Evolutionary conservation across 1,140 invertebrate species (phyloP), one percentile per base, ranked within the genome.

Genomic region (Mamestra configurata): DNA sequence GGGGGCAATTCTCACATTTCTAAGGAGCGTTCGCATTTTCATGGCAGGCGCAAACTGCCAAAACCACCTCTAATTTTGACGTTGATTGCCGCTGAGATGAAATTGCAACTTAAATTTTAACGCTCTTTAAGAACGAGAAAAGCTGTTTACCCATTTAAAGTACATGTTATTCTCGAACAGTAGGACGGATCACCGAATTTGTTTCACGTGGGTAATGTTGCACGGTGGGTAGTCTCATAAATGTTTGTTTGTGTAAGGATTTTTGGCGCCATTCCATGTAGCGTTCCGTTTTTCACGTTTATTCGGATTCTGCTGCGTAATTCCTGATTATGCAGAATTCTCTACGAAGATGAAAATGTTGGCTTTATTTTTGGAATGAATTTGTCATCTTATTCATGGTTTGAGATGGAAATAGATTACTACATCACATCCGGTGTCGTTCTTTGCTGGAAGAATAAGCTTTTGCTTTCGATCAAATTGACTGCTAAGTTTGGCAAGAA

Each of bases 211-310:
- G 51, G 13, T n/a, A 49, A 49, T 5, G 27, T 31, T 31, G 27
- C 5, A 31, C 15, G 43, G 51, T 57, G 71, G 71, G 71, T 37
- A 55, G 51, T 57, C 49, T 11, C 68, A 40, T 73, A 55, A 57
- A 73, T 40, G 35, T 57, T 53, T 72, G 68, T 72, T 57, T 73
- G 57, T 24, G 53, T 24, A 57, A 15, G 35, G 71, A 73, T 57
- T 64, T 53, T 76, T 76, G 73, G 73, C 73, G 73, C 40, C 24
- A 46, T 49, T 76, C 53, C 73, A 76, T 31, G 40, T 7, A 64
- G 24, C 35, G 35, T 57, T 20, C 18, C 72, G 20, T 57, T 75
- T 75, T 75, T 59, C 18, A 46, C 20, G 37, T 75, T 59, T 43
- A 75, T 59, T 59, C 61, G 35, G 71, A 37, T 57, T 73, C 35